These are phyloP conservation scores for Callospermophilus lateralis DNA, from an alignment of 2,113 vertebrate species.

Conservation along the genomic window DNA sequence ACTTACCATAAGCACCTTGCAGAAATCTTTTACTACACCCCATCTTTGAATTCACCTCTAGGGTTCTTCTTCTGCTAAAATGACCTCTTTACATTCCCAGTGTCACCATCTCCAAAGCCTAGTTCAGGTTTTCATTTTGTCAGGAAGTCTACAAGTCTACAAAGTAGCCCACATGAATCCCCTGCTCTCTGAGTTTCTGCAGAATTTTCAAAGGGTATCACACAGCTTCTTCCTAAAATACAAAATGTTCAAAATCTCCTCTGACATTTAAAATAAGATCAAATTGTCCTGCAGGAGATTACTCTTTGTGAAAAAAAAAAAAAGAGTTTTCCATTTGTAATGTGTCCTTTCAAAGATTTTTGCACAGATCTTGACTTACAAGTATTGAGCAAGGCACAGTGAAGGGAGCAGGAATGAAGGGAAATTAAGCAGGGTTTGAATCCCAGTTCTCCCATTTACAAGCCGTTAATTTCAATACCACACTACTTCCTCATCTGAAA, in stretches of 20 bases:
- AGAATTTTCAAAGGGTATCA: neutral
- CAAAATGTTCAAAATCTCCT: neutral
- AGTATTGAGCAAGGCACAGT: neutral
- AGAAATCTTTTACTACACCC: neutral
- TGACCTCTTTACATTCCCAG: neutral
- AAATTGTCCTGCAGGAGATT: neutral
- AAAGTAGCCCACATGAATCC: neutral
- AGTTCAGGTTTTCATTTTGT: neutral
- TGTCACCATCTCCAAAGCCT: neutral
- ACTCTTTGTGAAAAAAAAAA: neutral
- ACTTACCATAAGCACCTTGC: neutral
- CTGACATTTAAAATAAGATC: neutral
- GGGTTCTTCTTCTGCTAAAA: neutral
- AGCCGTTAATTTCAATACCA: neutral
- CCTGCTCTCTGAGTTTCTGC: neutral
- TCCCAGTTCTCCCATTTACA: neutral
- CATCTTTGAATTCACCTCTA: neutral
- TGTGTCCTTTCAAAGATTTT: neutral
- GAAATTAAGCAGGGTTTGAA: neutral
- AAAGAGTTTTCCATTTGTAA: neutral
- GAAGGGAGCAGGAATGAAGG: rapidly evolving
- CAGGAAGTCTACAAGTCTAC: neutral
- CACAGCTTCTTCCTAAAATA: neutral
- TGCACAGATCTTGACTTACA: neutral
- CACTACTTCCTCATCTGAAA: neutral